Percentiles rank a stretch among this genome's conserved stretches.
These are phyloP conservation scores for Drosophila nr. fundita DNA, from an alignment of 2,888 invertebrate species.

Conservation along the genomic window DNA sequence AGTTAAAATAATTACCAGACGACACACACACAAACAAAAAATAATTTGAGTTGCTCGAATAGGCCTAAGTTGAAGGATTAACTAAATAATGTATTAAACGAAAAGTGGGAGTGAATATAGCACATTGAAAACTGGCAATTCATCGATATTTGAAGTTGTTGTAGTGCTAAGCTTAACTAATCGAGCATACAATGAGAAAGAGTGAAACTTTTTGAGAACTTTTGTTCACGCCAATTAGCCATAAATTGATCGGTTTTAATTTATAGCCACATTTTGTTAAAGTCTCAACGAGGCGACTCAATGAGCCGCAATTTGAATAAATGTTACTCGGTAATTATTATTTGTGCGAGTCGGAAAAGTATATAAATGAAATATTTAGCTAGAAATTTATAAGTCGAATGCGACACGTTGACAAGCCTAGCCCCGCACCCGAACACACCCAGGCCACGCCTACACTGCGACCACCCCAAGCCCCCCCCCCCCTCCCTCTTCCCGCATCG, in stretches of 20 bases:
- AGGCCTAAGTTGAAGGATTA: conserved; percentile 2
- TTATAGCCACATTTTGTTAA: conserved; percentile 57
- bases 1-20: conserved; percentile 29
- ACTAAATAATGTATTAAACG: conserved; percentile 38
- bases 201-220: conserved; percentile 6
- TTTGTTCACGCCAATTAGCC: conserved; percentile 58
- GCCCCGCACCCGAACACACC: conserved; percentile 43
- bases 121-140: neutral
- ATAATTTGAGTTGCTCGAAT: conserved; percentile 10
- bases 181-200: neutral
- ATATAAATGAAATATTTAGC: conserved; percentile 75
- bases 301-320: conserved; percentile 65
- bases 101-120: neutral
- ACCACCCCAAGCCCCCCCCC: neutral
- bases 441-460: conserved; percentile 32
- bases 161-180: conserved; percentile 7
- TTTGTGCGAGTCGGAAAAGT: conserved; percentile 54
- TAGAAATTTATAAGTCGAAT: conserved; percentile 63
- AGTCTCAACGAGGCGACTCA: conserved; percentile 24
- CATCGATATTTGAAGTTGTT: neutral
- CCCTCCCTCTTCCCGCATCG: conserved; percentile 16
- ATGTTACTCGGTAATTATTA: conserved; percentile 55
- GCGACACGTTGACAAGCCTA: conserved; percentile 73
- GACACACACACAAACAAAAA: neutral
- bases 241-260: conserved; percentile 68